phyloP scores from a whole-genome alignment of 2,797 vertebrate genomes.

The Gorsachius magnificus region DNA sequence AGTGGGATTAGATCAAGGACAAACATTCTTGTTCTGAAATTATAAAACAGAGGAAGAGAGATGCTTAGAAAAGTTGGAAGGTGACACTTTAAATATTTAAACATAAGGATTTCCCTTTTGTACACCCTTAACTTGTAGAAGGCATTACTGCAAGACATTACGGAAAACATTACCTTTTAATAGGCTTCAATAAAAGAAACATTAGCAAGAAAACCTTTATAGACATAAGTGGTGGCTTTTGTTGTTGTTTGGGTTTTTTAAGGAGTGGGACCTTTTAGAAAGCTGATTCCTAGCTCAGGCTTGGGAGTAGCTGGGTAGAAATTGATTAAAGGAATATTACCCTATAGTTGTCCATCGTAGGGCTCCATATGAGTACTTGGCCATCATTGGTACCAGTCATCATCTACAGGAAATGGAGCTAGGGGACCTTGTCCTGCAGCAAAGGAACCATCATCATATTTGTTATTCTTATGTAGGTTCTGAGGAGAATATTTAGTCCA shows the following conservation, averaged over 20 bases:
- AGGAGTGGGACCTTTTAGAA: not conserved
- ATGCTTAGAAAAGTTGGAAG: not conserved
- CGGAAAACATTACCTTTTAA: not conserved
- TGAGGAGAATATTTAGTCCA: not conserved
- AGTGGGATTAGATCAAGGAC: not conserved
- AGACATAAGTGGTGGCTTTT: not conserved
- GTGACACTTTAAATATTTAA: not conserved
- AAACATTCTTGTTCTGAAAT: not conserved
- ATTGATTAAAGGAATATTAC: not conserved
- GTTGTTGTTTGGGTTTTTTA: not conserved
- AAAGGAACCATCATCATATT: rapidly evolving
- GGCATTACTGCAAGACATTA: not conserved
- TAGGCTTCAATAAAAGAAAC: not conserved
- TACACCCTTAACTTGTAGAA: not conserved
- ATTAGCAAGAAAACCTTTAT: not conserved
- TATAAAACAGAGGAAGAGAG: not conserved
- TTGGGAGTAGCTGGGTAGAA: not conserved
- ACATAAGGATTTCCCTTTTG: not conserved
- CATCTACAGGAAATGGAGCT: not conserved
- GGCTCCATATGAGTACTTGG: not conserved
- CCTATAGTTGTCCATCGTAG: not conserved
- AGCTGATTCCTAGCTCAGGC: not conserved
- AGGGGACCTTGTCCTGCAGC: not conserved
- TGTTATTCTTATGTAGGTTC: not conserved
- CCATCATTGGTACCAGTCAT: not conserved